Evolutionary conservation across 2,888 invertebrate genomes (phyloP), one percentile per base, ranked within the genome.

Genomic region (Neria commutata): DNA sequence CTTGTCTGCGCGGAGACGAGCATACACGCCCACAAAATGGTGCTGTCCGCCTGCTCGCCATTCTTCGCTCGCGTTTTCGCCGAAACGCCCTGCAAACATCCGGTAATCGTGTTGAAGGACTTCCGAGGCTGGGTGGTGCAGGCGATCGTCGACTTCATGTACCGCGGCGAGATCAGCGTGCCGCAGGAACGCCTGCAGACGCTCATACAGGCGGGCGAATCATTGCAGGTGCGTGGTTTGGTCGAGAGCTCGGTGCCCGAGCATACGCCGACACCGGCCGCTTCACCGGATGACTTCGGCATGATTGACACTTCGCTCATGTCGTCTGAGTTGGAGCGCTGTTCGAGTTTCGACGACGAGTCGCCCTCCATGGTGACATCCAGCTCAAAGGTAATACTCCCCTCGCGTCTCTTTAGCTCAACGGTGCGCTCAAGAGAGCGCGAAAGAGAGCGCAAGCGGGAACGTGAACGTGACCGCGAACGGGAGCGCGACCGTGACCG

Each of bases 51-150:
- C 54, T 91, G 86, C 84, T 93, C 94, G 75, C 94, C 94, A 23
- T 92, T 94, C 78, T 95, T 95, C 83, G 90, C 92, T 75, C 85
- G 90, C 75, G 91, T 95, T 78, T 92, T 95, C 80, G 88, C 91
- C 73, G 94, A 95, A 78, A 94, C 93, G 74, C 94, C 94, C 56
- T 94, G 94, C 86, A 93, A 94, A 81, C 95, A 95, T 80, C 95
- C 95, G 42, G 92, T 95, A 69, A 93, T 95, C 77, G 93, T 95
- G 69, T 83, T 95, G 63, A 94, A 94, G 81, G 94, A 95, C 84
- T 92, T 94, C 80, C 88, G 88, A 73, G 92, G 91, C 67, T 91
- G 92, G 88, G 94, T 94, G 74, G 90, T 95, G 63, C 91, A 92
- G 74, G 92, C 93, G 33, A 91, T 95, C 62, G 91, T 95, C 63